Base-by-base conservation (phyloP, 2,888 invertebrate species). In the Pheosia gnoma region DNA sequence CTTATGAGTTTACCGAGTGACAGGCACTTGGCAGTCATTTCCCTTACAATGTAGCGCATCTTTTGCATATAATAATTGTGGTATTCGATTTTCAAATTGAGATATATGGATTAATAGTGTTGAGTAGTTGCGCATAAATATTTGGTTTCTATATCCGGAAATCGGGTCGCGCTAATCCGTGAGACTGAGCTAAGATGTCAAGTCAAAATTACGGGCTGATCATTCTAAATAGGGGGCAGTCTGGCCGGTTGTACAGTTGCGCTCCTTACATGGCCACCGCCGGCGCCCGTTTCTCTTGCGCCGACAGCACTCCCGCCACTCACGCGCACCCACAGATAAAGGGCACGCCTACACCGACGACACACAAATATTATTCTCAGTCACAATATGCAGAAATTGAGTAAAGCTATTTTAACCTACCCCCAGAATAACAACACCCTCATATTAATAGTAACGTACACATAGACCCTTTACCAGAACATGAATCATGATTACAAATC, bases 181-280 rank as follows among this genome's bases (percentile, higher is more conserved):
- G 72, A 77, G 78, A 75, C 72, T 78, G 79, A 72, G 79, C 74
- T 78, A 78, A 70, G 72, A 74, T 74, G 79, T 82, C 78, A 80
- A 83, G 78, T 86, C 83, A 82, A 86, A 89, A 88, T 88, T 84
- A 84, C 81, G 75, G 80, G 77, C 75, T 82, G 85, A 81, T 83
- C 84, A 86, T 86, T 86, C 87, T 86, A 88, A 88, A 88, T 85
- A 88, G 86, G 83, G 81, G 86, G 84, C 79, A 77, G 79, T 83
- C 78, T 81, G 83, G 86, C 91, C 89, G 89, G 90, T 92, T 90
- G 85, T 90, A 91, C 91, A 89, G 91, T 90, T 90, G 91, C 86
- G 75, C 82, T 82, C 90, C 91, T 75, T 91, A 93, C 87, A 90
- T 89, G 91, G 91, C 79, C 81, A 83, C 81, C 81, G 81, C 78